These are phyloP conservation scores for Bimastos eiseni DNA, from an alignment of 2,888 invertebrate species.

Conservation along the genomic window DNA sequence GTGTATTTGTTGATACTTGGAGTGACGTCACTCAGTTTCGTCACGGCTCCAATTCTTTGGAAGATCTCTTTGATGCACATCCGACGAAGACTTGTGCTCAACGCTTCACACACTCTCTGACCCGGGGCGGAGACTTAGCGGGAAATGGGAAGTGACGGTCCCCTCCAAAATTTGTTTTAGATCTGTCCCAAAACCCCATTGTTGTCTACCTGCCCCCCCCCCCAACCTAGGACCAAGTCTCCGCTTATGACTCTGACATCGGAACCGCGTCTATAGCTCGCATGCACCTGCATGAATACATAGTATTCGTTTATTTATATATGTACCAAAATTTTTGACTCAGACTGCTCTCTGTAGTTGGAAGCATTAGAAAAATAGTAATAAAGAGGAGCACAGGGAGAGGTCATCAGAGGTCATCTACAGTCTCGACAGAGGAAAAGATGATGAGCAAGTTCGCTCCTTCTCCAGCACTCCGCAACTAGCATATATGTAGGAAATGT, in stretches of 20 bases:
- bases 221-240: too few species aligned
- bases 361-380: neutral
- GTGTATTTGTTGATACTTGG: constrained; percentile 47
- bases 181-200: too few species aligned
- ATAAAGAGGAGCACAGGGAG: neutral
- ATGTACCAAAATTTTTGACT: neutral
- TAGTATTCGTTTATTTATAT: neutral
- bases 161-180: too few species aligned
- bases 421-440: neutral
- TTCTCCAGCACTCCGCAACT: too few species aligned
- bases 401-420: neutral
- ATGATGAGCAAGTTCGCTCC: neutral
- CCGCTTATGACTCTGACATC: too few species aligned
- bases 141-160: too few species aligned
- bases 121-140: too few species aligned
- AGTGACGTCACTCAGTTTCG: constrained; percentile 47
- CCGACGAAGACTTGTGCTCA: neutral
- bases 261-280: too few species aligned
- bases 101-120: neutral
- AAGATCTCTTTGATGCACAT: constrained; percentile 41
- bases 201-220: too few species aligned
- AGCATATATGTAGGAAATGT: too few species aligned
- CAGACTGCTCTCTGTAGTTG: neutral
- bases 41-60: constrained; percentile 47
- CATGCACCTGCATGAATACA: too few species aligned